Conservation (phyloP, 2,113 vertebrate genomes). For the Serilophus lunatus region DNA sequence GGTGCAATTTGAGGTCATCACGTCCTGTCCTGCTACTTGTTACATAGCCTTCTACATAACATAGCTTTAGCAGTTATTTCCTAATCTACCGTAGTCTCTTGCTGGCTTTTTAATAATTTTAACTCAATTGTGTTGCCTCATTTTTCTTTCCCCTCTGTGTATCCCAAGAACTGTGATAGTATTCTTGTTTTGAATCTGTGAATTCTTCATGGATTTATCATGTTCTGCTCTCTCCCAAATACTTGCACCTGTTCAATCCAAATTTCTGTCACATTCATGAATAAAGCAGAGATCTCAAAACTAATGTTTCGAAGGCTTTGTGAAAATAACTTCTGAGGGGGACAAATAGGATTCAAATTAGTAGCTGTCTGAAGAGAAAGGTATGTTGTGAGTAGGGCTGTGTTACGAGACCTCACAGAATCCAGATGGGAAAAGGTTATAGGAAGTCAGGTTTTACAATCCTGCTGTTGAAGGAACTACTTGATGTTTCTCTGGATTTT, state of each 20-base stretch:
- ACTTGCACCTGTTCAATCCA: background rate
- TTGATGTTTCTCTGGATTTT: background rate
- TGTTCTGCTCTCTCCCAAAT: background rate
- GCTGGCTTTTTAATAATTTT: background rate
- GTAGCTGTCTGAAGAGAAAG: background rate
- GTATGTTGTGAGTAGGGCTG: background rate
- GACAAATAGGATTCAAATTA: background rate
- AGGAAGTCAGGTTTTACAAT: background rate
- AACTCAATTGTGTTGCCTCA: background rate
- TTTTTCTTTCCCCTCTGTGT: background rate
- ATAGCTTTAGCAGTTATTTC: background rate
- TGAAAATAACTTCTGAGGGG: background rate
- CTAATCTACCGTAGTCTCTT: background rate
- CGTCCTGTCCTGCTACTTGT: background rate
- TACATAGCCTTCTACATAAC: background rate
- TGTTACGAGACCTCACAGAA: background rate
- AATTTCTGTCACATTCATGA: background rate
- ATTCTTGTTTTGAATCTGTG: background rate
- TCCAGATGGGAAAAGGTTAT: background rate
- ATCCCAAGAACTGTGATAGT: background rate
- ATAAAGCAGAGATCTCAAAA: background rate
- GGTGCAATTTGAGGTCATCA: background rate
- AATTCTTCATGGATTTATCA: background rate
- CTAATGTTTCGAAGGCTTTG: background rate
- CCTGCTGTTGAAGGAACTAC: fast-evolving